A percentile compares a stretch with the other conserved stretches of the same genome.
Evolutionary conservation across 2,797 vertebrate species (phyloP).

Genomic region (Peromyscus nudipes): DNA sequence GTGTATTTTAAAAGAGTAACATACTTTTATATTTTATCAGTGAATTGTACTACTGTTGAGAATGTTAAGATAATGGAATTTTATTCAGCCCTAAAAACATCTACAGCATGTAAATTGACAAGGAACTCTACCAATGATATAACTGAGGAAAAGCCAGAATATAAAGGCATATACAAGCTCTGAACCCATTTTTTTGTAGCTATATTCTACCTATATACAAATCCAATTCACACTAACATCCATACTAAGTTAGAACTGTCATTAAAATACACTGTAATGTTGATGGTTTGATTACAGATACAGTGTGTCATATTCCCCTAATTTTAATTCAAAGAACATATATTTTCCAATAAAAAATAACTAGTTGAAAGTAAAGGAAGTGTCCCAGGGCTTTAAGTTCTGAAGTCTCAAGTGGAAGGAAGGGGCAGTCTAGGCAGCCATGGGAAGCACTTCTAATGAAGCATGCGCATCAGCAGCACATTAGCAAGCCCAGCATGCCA

Average conservation of each 20-base stretch:
- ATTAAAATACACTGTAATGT: not conserved
- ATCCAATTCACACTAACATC: not conserved
- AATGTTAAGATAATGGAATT: slow-evolving; percentile 12
- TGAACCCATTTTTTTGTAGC: not conserved
- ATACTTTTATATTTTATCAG: slow-evolving; percentile 16
- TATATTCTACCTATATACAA: not conserved
- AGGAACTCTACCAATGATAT: not conserved
- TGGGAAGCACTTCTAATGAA: not conserved
- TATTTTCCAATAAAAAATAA: not conserved
- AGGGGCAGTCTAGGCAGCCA: not conserved
- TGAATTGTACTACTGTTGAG: slow-evolving; percentile 15
- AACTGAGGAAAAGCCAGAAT: not conserved
- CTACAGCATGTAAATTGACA: not conserved
- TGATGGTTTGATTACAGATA: not conserved
- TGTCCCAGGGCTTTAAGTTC: not conserved
- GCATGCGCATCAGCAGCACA: accelerated
- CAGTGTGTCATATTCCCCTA: not conserved
- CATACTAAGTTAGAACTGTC: not conserved
- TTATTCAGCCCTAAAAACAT: not conserved
- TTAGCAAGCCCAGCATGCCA: not conserved
- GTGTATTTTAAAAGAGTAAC: not conserved
- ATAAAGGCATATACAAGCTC: not conserved
- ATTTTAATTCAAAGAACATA: not conserved
- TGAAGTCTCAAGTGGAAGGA: not conserved
- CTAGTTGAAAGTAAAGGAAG: not conserved